These are phyloP conservation scores for Emberiza fucata DNA, from an alignment of 2,113 vertebrate species.

Conservation along the genomic window DNA sequence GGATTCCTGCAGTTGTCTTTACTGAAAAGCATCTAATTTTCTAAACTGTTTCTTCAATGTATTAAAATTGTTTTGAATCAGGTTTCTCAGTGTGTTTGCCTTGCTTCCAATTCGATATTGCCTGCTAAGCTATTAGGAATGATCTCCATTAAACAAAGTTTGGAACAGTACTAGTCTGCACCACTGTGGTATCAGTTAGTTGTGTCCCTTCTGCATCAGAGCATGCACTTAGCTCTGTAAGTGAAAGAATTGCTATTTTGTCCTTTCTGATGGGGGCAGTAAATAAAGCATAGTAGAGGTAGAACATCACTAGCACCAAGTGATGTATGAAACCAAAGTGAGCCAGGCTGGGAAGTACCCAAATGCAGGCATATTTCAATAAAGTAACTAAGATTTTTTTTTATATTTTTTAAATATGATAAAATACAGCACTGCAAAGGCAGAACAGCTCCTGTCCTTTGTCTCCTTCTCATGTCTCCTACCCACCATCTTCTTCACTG, in stretches of 20 bases:
- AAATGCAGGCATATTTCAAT: background rate
- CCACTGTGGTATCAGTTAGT: background rate
- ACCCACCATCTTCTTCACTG: background rate
- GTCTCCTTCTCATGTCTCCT: background rate
- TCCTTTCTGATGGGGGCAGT: background rate
- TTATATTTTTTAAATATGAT: too few relatives aligned
- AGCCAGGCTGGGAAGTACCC: background rate
- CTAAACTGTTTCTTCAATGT: background rate
- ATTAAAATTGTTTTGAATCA: background rate
- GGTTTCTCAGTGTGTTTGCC: background rate
- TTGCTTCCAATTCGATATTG: background rate
- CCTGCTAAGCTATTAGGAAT: background rate
- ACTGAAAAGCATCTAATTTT: background rate
- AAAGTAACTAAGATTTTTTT: background rate
- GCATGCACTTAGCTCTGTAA: background rate
- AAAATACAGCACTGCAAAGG: background rate
- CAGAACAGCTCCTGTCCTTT: background rate
- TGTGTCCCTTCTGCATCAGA: background rate
- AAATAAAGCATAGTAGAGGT: background rate
- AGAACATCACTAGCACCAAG: background rate
- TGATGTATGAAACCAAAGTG: background rate
- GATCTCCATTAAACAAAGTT: background rate
- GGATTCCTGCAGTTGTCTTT: background rate
- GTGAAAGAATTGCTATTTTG: background rate
- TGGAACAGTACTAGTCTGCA: background rate